Percentiles rank a stretch among this genome's conserved stretches.
phyloP scores from a whole-genome alignment of 2,113 vertebrate genomes.

The Emydocephalus ijimae region DNA sequence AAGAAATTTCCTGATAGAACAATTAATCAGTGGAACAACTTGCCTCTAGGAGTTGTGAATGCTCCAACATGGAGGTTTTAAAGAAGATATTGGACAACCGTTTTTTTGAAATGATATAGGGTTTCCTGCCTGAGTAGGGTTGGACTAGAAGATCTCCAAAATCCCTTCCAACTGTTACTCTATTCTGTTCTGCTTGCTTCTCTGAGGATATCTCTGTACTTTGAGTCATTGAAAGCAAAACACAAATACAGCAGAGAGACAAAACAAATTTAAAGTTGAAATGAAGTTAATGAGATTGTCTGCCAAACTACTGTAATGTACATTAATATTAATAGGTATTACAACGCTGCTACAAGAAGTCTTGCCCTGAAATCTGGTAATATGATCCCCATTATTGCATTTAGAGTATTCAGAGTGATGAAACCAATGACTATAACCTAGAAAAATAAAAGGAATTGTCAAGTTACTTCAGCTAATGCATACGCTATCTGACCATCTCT shows the following conservation, averaged over 20 bases:
- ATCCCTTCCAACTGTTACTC: no score
- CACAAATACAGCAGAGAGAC: not conserved
- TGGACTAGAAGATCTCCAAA: no score
- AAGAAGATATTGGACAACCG: no score
- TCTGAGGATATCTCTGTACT: not conserved
- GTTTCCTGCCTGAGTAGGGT: no score
- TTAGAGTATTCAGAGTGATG: slow-evolving; percentile 88
- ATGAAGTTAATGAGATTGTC: not conserved
- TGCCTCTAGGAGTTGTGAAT: no score
- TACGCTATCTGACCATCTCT: not conserved
- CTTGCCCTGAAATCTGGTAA: slow-evolving; percentile 98
- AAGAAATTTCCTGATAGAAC: no score
- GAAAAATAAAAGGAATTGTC: slow-evolving; percentile 21
- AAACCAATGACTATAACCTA: slow-evolving; percentile 95
- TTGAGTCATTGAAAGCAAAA: not conserved
- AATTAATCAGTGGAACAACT: no score
- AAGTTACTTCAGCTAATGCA: slow-evolving; percentile 9
- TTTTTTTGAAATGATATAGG: no score
- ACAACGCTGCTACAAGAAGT: slow-evolving; percentile 83
- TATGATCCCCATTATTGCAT: slow-evolving; percentile 97
- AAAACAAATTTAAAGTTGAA: not conserved
- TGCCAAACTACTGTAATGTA: not conserved
- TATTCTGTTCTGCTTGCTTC: not conserved
- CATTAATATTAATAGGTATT: not conserved
- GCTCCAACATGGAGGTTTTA: no score